These are phyloP conservation scores for Pogonomyrmex californicus DNA, from an alignment of 1,140 invertebrate species.

Conservation along the genomic window DNA sequence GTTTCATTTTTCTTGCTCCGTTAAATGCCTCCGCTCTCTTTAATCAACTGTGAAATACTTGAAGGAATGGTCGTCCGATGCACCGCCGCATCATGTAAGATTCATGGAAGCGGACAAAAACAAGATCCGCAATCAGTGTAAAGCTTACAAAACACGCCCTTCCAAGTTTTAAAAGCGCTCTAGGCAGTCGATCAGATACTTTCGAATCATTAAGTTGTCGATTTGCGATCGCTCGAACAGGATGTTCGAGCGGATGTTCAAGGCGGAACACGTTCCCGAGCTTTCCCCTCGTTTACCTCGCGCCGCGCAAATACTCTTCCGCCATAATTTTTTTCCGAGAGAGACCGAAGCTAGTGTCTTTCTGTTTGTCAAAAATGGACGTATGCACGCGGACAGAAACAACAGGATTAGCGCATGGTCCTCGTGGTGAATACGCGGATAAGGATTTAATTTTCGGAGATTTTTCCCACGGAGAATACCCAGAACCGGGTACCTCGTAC, in stretches of 20 bases:
- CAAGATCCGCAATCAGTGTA: slow-evolving; percentile 51
- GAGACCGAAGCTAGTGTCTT: background rate
- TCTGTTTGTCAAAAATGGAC: background rate
- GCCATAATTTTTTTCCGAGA: slow-evolving; percentile 65
- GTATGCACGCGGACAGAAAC: slow-evolving; percentile 58
- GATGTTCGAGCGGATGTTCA: background rate
- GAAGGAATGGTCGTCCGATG: background rate
- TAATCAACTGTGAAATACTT: slow-evolving; percentile 50
- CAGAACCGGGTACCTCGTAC: slow-evolving; percentile 63
- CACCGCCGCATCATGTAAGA: slow-evolving; percentile 39
- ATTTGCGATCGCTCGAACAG: slow-evolving; percentile 57
- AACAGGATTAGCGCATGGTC: slow-evolving; percentile 75
- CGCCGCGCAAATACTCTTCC: slow-evolving; percentile 64
- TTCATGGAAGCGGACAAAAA: slow-evolving; percentile 55
- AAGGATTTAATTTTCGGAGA: slow-evolving; percentile 80
- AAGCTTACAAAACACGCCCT: slow-evolving; percentile 29
- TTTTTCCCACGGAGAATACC: slow-evolving; percentile 82
- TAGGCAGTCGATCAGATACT: slow-evolving; percentile 53
- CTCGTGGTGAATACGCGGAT: slow-evolving; percentile 33
- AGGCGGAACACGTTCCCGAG: slow-evolving; percentile 25
- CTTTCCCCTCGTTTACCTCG: slow-evolving; percentile 77
- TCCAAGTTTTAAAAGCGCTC: slow-evolving; percentile 5
- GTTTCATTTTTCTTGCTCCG: background rate
- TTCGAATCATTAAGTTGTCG: slow-evolving; percentile 73
- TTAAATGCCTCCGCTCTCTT: slow-evolving; percentile 11